Conservation (phyloP, 2,888 invertebrate genomes). For the Limenitis camilla region DNA sequence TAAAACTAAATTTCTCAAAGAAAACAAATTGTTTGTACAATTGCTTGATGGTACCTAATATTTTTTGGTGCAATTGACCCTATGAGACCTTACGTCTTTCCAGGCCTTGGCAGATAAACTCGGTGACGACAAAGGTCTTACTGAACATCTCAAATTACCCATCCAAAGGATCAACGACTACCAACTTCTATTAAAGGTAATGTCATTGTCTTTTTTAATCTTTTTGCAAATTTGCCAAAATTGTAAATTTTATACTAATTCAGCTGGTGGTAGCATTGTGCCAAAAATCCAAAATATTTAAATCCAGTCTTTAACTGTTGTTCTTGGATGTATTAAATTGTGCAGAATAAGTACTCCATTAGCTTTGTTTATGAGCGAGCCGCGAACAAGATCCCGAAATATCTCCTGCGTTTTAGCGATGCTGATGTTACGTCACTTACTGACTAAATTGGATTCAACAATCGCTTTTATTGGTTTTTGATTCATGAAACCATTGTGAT, state of each 20-base stretch:
- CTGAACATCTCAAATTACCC: constrained; percentile 94
- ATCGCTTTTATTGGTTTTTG: constrained; percentile 3
- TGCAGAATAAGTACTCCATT: constrained; percentile 11
- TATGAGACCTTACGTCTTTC: too few relatives aligned
- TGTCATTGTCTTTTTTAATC: neutral
- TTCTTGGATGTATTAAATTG: constrained; percentile 7
- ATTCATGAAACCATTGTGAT: constrained; percentile 2
- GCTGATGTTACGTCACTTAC: constrained; percentile 3
- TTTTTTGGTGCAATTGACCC: too few relatives aligned
- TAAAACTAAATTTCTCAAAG: too few relatives aligned
- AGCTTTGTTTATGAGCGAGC: constrained; percentile 15
- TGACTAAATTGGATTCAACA: neutral
- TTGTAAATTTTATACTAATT: too few relatives aligned
- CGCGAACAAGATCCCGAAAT: constrained; percentile 17
- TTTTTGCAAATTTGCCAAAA: too few relatives aligned
- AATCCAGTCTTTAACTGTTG: constrained; percentile 1
- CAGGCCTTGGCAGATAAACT: constrained; percentile 89
- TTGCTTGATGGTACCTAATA: too few relatives aligned
- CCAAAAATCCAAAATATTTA: neutral
- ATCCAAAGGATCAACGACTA: constrained; percentile 97
- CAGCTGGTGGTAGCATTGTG: neutral
- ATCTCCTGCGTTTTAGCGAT: constrained; percentile 10
- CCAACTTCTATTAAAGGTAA: constrained; percentile 92
- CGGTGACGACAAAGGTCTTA: constrained; percentile 90
- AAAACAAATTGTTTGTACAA: too few relatives aligned